Evolutionary conservation across 2,797 vertebrate species (phyloP).

Genomic region (Karalla daura): DNA sequence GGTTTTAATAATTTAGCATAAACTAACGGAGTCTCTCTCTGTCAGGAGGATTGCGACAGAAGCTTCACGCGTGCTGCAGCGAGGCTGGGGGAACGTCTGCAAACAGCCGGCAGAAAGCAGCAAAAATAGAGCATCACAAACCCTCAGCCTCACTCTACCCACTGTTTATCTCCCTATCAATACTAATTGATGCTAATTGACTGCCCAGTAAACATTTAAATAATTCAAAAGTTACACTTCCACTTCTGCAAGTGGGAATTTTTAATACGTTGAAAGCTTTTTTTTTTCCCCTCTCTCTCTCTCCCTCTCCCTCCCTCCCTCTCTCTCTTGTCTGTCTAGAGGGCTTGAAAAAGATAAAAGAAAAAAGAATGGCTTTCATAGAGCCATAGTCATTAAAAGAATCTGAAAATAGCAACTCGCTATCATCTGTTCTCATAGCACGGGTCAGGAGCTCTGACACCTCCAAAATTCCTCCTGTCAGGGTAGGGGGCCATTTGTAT

Average conservation of each 20-base stretch:
- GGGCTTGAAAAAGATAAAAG: conserved; percentile 75
- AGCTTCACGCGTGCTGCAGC: conserved; percentile 20
- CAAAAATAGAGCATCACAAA: conserved; percentile 62
- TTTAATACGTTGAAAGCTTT: conserved; percentile 53
- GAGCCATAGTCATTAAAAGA: conserved; percentile 87
- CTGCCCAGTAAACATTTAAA: conserved; percentile 74
- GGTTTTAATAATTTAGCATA: conserved; percentile 66
- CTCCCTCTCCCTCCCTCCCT: conserved; percentile 35
- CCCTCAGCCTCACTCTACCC: conserved; percentile 52
- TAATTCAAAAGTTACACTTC: conserved; percentile 71
- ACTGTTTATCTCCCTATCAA: conserved; percentile 54
- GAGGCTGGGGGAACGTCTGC: conserved; percentile 42
- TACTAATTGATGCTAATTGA: conserved; percentile 61
- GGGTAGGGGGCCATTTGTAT: conserved; percentile 81
- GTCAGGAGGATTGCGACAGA: conserved; percentile 56
- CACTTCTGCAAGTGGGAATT: conserved; percentile 56
- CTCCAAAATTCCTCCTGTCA: conserved; percentile 87
- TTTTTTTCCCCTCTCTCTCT: conserved; percentile 25
- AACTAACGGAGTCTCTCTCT: conserved; percentile 52
- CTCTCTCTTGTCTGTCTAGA: conserved; percentile 55
- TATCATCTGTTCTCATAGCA: conserved; percentile 89
- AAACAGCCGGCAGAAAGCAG: conserved; percentile 56
- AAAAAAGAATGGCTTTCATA: conserved; percentile 81
- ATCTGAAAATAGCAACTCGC: conserved; percentile 88
- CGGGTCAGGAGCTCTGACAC: conserved; percentile 86